A percentile compares a stretch with the other conserved stretches of the same genome.
phyloP scores from a whole-genome alignment of 2,797 vertebrate genomes.

The Eulemur coronatus region DNA sequence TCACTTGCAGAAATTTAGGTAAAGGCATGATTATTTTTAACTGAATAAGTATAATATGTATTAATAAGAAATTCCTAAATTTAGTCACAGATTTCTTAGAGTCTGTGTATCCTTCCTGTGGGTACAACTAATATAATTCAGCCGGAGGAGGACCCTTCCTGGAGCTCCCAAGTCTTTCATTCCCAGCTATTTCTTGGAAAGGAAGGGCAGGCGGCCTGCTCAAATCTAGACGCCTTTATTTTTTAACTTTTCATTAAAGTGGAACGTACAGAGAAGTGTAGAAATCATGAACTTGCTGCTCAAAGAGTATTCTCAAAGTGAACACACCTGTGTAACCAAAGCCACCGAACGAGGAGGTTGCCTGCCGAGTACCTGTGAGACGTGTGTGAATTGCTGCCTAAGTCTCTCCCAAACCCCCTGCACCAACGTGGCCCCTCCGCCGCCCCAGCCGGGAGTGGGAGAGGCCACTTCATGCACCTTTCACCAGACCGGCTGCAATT shows the following conservation, averaged over 20 bases:
- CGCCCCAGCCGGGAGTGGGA: background rate
- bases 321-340: background rate
- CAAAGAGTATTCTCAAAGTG: background rate
- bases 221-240: background rate
- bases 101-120: background rate
- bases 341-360: background rate
- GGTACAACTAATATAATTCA: background rate
- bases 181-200: background rate
- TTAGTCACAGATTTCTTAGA: background rate
- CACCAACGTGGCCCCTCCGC: too few relatives aligned
- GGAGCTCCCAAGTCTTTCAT: accelerated
- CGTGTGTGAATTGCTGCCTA: accelerated
- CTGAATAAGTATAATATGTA: background rate
- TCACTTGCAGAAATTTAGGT: background rate
- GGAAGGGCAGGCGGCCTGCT: background rate
- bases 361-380: background rate
- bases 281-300: background rate
- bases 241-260: background rate
- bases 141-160: accelerated
- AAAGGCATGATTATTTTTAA: background rate
- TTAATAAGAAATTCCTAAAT: background rate
- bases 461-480: accelerated
- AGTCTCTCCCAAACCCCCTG: background rate
- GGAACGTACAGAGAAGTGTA: background rate
- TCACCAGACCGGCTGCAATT: too few relatives aligned